Base-by-base conservation (phyloP, 1,140 invertebrate species). In the Achatina immaculata region DNA sequence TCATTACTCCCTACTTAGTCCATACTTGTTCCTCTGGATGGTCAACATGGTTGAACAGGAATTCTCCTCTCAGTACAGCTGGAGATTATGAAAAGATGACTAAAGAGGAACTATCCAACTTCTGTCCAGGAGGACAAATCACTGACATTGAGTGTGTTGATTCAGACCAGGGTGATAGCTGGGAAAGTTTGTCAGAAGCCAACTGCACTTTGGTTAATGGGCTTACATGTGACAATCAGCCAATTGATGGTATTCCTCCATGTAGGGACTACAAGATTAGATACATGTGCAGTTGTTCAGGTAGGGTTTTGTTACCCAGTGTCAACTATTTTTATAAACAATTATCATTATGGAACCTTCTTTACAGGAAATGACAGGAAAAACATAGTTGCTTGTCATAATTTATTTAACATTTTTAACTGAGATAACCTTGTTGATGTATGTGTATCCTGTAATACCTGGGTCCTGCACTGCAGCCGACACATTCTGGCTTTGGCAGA, bases 241-340 rank as follows among this genome's bases (percentile, higher is more conserved):
- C 85, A 16, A 75, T 86, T 51, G 36, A n/a, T 76, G 74, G 74
- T 11, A n/a, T 76, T 40, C 74, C 74, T 31, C 42, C 42, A 1
- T 92, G 92, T 81, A 71, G 81, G 7, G 90, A 92, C 83, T 90
- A 90, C 79, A 90, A 92, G 85, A 87, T 92, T 68, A 85, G 91
- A 81, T 90, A 92, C 71, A 82, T 85, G 72, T 92, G 91, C 73
- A 34, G 86, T 31, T 92, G 91, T 82, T 55, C 80, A 80, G 82
- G 86, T 86, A 82, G 73, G 81, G 81, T 42, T 3, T 48, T 1
- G 14, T 68, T 58, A 36, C 1, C 36, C 14, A 36, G 31, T 72
- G 31, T 66, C 62, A 66, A 9, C 9, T 16, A 66, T 66, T 14
- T 66, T 66, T 66, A 51, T 14, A 51, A 51, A 14, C 24, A 14